Percentiles rank a stretch among this genome's conserved stretches.
These are phyloP conservation scores for Remorina albescens DNA, from an alignment of 2,797 vertebrate species.

Conservation along the genomic window DNA sequence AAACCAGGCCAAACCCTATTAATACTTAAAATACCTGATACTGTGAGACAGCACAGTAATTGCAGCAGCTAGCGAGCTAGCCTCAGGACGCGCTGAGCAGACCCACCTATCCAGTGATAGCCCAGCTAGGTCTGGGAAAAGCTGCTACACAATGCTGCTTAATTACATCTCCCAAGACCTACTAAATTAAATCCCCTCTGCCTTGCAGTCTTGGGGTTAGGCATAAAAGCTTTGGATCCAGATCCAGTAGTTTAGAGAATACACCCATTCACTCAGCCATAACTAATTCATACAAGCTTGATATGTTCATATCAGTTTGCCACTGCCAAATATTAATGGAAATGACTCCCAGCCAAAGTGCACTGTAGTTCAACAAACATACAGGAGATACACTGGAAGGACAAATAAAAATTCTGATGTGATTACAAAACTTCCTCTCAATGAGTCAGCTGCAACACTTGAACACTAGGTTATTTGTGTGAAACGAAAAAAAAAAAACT, in stretches of 20 bases:
- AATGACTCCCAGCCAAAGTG: neutral
- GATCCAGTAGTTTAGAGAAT: slow-evolving; percentile 1
- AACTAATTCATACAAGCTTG: slow-evolving; percentile 11
- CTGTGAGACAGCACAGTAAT: slow-evolving; percentile 73
- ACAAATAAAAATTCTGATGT: neutral
- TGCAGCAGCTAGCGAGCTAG: slow-evolving; percentile 62
- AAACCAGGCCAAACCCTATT: slow-evolving; percentile 71
- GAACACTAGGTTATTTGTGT: too few relatives aligned
- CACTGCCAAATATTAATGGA: neutral
- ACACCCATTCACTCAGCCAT: neutral
- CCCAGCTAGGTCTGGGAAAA: slow-evolving; percentile 56
- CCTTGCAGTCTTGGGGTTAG: slow-evolving; percentile 11
- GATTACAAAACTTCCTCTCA: neutral
- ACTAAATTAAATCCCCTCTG: slow-evolving; percentile 65
- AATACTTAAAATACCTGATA: slow-evolving; percentile 74
- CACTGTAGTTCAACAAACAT: neutral
- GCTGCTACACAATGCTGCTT: slow-evolving; percentile 39
- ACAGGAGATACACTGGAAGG: neutral
- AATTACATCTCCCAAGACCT: slow-evolving; percentile 59
- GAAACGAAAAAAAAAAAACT: too few relatives aligned
- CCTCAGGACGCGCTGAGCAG: slow-evolving; percentile 66
- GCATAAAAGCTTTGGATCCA: slow-evolving; percentile 37
- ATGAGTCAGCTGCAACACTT: neutral
- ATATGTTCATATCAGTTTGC: slow-evolving; percentile 9
- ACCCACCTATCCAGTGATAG: slow-evolving; percentile 58